Conservation (phyloP, 2,888 invertebrate genomes). For the Cepaea hortensis region DNA sequence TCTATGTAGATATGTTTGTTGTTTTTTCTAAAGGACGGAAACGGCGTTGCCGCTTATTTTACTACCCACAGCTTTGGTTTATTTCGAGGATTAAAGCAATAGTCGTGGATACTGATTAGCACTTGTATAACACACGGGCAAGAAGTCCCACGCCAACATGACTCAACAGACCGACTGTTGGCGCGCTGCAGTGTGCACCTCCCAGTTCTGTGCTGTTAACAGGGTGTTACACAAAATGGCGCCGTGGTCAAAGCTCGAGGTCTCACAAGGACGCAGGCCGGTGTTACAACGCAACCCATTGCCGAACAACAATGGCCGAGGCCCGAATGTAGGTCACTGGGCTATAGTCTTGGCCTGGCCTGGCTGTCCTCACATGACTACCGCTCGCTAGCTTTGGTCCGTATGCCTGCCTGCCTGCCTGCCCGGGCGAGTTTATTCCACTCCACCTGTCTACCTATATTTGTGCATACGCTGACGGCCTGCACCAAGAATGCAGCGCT, state of each 20-base stretch:
- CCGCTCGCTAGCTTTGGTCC: slow-evolving; percentile 18
- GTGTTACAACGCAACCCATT: neutral
- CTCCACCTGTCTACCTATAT: slow-evolving; percentile 32
- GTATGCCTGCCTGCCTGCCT: neutral
- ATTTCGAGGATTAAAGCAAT: no score
- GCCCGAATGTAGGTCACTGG: slow-evolving; percentile 38
- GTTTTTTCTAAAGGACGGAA: no score
- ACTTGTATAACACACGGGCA: no score
- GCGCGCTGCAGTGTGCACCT: no score
- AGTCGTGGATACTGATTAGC: no score
- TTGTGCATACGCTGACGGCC: neutral
- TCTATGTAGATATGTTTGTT: no score
- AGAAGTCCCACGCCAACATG: no score
- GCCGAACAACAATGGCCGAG: slow-evolving; percentile 20
- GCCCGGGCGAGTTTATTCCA: slow-evolving; percentile 19
- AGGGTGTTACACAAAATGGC: neutral
- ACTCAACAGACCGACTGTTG: no score
- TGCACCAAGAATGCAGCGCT: slow-evolving; percentile 4
- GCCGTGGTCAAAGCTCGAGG: slow-evolving; percentile 1
- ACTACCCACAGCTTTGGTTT: no score
- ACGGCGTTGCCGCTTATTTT: no score
- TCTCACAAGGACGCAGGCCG: neutral
- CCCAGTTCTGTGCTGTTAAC: neutral
- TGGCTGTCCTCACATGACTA: slow-evolving; percentile 27
- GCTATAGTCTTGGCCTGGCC: slow-evolving; percentile 30